These are phyloP conservation scores for Anguilla obscura DNA, from an alignment of 2,797 vertebrate species.

Conservation along the genomic window DNA sequence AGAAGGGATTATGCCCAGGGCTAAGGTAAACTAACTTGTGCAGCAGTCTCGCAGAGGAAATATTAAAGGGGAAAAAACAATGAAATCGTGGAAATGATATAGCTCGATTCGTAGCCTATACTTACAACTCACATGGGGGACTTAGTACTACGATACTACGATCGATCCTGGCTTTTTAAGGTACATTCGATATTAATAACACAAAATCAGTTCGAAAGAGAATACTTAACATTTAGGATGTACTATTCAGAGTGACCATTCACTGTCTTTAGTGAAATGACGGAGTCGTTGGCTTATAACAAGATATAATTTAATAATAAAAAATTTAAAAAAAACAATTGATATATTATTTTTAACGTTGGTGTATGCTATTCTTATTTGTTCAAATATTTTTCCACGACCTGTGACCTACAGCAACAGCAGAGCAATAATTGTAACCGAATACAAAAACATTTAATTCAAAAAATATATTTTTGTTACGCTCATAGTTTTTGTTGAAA, in stretches of 20 bases:
- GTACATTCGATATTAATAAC: background rate
- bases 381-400: background rate
- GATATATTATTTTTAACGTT: background rate
- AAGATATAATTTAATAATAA: background rate
- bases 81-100: background rate
- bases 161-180: background rate
- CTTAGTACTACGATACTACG: background rate
- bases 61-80: background rate
- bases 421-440: background rate
- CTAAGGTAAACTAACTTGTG: slow-evolving; percentile 61
- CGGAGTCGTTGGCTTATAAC: background rate
- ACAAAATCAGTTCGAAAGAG: background rate
- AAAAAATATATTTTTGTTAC: background rate
- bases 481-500: background rate
- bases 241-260: background rate
- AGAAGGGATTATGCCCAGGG: slow-evolving; percentile 67
- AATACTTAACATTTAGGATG: background rate
- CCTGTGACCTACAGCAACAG: too few relatives aligned
- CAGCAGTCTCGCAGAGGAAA: slow-evolving; percentile 39
- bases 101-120: background rate
- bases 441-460: background rate
- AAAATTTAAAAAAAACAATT: too few relatives aligned
- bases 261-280: background rate
- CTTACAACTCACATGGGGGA: background rate
- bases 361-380: background rate